Conservation (phyloP, 1,140 invertebrate species). For the Trichomalopsis sarcophagae region DNA sequence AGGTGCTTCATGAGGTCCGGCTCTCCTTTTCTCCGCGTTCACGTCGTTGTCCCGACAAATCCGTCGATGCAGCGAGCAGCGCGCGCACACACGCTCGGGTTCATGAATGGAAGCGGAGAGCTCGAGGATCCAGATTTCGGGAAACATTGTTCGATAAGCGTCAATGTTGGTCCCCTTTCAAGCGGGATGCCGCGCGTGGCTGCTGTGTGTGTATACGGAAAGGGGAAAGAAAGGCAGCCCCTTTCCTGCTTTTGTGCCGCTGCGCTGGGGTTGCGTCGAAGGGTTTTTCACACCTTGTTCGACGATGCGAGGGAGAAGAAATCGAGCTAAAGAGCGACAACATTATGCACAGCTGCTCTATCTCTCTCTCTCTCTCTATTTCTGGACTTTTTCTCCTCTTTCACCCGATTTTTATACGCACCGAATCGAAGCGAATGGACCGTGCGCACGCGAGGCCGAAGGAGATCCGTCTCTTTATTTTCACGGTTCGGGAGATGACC, state of each 20-base stretch:
- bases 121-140: constrained; percentile 58
- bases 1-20: constrained; percentile 16
- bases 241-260: constrained; percentile 44
- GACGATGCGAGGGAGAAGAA: not conserved
- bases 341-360: constrained; percentile 54
- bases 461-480: constrained; percentile 66
- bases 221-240: constrained; percentile 19
- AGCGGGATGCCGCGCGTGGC: constrained; percentile 35
- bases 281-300: constrained; percentile 54
- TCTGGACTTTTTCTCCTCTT: constrained; percentile 51
- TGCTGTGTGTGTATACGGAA: constrained; percentile 30
- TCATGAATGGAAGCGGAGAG: not conserved
- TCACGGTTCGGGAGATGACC: constrained; percentile 61
- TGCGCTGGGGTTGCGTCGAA: constrained; percentile 53
- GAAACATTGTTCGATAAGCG: constrained; percentile 59
- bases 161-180: constrained; percentile 46
- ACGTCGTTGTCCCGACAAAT: constrained; percentile 16
- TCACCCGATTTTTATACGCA: not conserved
- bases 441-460: not conserved
- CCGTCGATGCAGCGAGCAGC: not conserved
- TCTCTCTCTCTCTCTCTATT: constrained; percentile 1
- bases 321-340: constrained; percentile 35
- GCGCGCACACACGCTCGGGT: not conserved
- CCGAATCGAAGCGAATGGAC: not conserved
- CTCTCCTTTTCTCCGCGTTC: not conserved